These are phyloP conservation scores for Mus spretus DNA, from an alignment of 2,797 vertebrate species.

Conservation along the genomic window DNA sequence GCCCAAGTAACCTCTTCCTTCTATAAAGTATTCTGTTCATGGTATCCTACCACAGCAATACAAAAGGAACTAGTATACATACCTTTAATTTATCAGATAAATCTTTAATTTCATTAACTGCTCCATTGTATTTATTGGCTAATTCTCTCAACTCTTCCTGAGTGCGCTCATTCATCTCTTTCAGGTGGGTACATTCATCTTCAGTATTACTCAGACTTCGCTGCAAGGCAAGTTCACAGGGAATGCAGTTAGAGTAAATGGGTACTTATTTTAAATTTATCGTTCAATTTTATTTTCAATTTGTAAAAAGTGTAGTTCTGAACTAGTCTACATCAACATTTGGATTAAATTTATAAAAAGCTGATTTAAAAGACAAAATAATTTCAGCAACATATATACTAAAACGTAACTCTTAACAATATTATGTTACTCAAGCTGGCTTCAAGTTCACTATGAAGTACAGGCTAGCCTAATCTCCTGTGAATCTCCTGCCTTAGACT, in stretches of 20 bases:
- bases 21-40: not conserved
- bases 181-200: constrained; percentile 99
- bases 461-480: not conserved
- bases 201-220: constrained; percentile 98
- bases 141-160: constrained; percentile 98
- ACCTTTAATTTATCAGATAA: constrained; percentile 99
- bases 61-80: constrained; percentile 68
- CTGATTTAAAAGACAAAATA: constrained; percentile 37
- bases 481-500: not conserved
- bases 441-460: not conserved
- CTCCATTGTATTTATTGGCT: constrained; percentile 98
- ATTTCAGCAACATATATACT: not conserved
- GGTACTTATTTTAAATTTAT: constrained; percentile 50
- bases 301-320: constrained; percentile 63
- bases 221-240: constrained; percentile 88
- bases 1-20: not conserved
- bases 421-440: not conserved
- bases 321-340: constrained; percentile 53
- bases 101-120: constrained; percentile 98
- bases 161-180: constrained; percentile 98
- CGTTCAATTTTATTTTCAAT: not conserved
- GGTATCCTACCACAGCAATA: not conserved
- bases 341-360: constrained; percentile 49
- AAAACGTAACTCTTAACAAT: not conserved
- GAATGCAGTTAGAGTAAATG: constrained; percentile 71